Conservation (phyloP, 2,797 vertebrate genomes). For the Scomberomorus guttatus region DNA sequence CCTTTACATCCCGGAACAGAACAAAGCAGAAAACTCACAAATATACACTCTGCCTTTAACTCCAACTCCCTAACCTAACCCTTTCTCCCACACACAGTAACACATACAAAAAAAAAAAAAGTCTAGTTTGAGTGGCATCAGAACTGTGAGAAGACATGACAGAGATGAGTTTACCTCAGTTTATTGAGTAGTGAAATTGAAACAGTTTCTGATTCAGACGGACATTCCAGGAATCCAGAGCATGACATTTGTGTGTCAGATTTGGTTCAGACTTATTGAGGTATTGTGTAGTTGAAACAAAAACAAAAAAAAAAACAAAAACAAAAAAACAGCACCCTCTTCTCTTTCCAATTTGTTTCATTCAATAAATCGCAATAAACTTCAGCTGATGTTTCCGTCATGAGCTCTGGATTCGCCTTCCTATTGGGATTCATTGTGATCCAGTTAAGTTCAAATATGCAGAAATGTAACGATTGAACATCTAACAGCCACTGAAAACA, state of each 20-base stretch:
- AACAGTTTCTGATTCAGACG: slow-evolving; percentile 57
- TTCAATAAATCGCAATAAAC: not conserved
- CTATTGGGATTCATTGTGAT: not conserved
- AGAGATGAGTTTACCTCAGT: slow-evolving; percentile 50
- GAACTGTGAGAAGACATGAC: slow-evolving; percentile 41
- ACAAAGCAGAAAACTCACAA: slow-evolving; percentile 54
- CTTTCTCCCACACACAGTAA: slow-evolving; percentile 49
- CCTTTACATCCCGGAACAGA: slow-evolving; percentile 70
- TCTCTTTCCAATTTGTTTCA: slow-evolving; percentile 26
- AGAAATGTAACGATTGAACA: not conserved
- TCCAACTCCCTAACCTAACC: slow-evolving; percentile 16
- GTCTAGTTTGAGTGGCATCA: slow-evolving; percentile 60
- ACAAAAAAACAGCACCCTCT: slow-evolving; percentile 29
- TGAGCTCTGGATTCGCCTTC: slow-evolving; percentile 9
- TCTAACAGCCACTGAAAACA: not conserved
- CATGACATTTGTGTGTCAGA: slow-evolving; percentile 51
- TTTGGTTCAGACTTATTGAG: slow-evolving; percentile 73
- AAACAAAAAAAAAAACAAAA: slow-evolving; percentile 13
- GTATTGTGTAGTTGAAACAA: slow-evolving; percentile 65
- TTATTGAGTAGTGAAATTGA: slow-evolving; percentile 47
- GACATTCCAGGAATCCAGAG: slow-evolving; percentile 62
- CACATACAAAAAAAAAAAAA: slow-evolving; percentile 36
- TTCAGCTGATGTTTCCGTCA: not conserved
- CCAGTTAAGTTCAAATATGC: not conserved
- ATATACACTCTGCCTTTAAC: slow-evolving; percentile 59